These are phyloP conservation scores for Paracentrotus lividus DNA, from an alignment of 53 echinoderm and acorn worm genomes.

Conservation along the genomic window DNA sequence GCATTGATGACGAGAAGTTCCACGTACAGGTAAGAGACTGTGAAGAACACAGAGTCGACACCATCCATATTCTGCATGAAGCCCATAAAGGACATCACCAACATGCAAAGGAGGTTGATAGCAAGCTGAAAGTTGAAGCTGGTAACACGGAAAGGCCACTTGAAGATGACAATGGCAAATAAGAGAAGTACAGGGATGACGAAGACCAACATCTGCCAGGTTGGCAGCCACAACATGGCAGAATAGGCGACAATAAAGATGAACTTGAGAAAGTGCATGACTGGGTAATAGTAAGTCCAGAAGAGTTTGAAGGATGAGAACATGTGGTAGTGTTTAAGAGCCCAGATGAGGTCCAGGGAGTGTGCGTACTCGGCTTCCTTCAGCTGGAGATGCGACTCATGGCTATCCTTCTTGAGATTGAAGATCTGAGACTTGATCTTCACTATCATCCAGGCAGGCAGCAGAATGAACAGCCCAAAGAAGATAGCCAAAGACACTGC, in stretches of 20 bases:
- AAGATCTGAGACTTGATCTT: conserved; percentile 92
- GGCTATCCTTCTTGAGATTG: conserved; percentile 85
- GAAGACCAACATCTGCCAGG: conserved; percentile 87
- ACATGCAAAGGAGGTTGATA: conserved; percentile 84
- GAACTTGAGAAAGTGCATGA: conserved; percentile 91
- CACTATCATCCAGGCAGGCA: conserved; percentile 94
- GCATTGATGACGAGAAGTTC: conserved; percentile 83
- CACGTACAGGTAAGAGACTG: conserved; percentile 76
- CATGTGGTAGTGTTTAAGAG: conserved; percentile 90
- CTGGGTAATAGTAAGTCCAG: conserved; percentile 95
- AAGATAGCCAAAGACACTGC: conserved; percentile 76
- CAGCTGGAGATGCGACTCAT: conserved; percentile 96
- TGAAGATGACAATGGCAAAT: conserved; percentile 80
- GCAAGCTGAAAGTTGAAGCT: conserved; percentile 89
- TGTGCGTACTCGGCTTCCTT: conserved; percentile 96
- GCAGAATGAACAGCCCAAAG: conserved; percentile 83
- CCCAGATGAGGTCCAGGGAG: conserved; percentile 92
- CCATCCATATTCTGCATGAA: conserved; percentile 88
- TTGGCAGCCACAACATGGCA: conserved; percentile 80
- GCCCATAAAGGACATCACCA: conserved; percentile 84
- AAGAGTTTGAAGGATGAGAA: conserved; percentile 97
- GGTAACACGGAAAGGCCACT: conserved; percentile 92
- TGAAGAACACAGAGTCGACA: conserved; percentile 89
- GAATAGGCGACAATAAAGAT: conserved; percentile 84
- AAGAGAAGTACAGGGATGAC: conserved; percentile 77